Evolutionary conservation across 2,797 vertebrate genomes (phyloP).

Genomic region (Anguilla megastoma): DNA sequence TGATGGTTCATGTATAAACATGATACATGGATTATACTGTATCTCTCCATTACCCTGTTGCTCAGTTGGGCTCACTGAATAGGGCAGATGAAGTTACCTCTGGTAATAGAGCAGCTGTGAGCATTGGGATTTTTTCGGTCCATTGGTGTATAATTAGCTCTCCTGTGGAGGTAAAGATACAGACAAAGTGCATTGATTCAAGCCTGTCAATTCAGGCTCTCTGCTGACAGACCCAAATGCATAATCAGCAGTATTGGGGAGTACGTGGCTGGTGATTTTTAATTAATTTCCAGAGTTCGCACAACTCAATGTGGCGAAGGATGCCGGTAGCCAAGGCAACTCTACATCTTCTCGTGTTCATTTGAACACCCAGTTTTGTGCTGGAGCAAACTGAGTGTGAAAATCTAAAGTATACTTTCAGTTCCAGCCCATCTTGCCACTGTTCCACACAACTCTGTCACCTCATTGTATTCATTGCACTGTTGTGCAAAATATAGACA

Average conservation of each 20-base stretch:
- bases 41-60: not conserved
- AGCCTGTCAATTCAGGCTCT: conserved; percentile 45
- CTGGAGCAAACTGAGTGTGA: no score
- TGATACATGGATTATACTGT: not conserved
- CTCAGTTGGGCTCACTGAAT: not conserved
- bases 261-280: not conserved
- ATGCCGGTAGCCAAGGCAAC: no score
- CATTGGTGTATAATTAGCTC: conserved; percentile 29
- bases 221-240: conserved; percentile 53
- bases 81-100: not conserved
- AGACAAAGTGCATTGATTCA: conserved; percentile 20
- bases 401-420: no score
- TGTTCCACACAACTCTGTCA: no score
- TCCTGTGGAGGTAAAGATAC: conserved; percentile 18
- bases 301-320: not conserved
- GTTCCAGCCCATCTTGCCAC: no score
- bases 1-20: not conserved
- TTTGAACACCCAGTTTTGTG: no score
- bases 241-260: not conserved
- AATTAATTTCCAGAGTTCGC: not conserved
- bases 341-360: no score
- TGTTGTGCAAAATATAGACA: no score
- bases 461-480: no score
- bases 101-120: conserved; percentile 23
- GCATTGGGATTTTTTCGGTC: not conserved